Evolutionary conservation across 2,888 invertebrate species (phyloP).

Genomic region (Drosophila dives): DNA sequence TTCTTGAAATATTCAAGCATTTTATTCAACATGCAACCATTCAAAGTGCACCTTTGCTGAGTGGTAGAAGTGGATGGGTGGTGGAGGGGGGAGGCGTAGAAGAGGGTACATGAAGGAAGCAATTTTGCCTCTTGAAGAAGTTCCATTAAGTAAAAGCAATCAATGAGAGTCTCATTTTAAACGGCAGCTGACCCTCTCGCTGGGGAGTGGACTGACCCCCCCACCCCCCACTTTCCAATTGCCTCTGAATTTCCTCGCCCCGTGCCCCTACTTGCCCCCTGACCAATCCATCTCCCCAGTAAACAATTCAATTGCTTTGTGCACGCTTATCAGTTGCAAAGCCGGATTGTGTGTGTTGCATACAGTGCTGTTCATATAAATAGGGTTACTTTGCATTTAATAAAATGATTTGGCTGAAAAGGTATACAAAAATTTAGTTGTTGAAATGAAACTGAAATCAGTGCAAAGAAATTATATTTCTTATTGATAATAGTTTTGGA

Average conservation of each 20-base stretch:
- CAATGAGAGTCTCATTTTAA: slow-evolving; percentile 23
- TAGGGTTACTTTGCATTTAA: background rate
- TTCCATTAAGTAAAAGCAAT: slow-evolving; percentile 33
- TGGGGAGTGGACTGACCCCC: background rate
- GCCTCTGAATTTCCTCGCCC: background rate
- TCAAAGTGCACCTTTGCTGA: slow-evolving; percentile 18
- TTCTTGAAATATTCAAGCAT: slow-evolving; percentile 16
- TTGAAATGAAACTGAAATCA: background rate
- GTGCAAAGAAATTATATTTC: background rate
- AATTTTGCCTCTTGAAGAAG: background rate
- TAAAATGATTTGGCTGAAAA: background rate
- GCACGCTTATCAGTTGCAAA: slow-evolving; percentile 2
- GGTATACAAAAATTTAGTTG: background rate
- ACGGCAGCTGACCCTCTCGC: slow-evolving; percentile 35
- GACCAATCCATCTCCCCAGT: background rate
- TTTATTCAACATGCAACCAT: background rate
- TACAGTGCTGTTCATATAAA: background rate
- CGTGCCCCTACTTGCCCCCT: background rate
- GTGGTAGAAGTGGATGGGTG: background rate
- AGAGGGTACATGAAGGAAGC: background rate
- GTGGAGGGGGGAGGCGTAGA: background rate
- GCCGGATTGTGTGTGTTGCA: background rate
- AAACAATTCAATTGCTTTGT: slow-evolving; percentile 8
- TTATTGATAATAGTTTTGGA: background rate
- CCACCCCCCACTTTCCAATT: background rate